These are phyloP conservation scores for Dugesia japonica DNA, from an alignment of 2,888 invertebrate genomes.

Conservation along the genomic window DNA sequence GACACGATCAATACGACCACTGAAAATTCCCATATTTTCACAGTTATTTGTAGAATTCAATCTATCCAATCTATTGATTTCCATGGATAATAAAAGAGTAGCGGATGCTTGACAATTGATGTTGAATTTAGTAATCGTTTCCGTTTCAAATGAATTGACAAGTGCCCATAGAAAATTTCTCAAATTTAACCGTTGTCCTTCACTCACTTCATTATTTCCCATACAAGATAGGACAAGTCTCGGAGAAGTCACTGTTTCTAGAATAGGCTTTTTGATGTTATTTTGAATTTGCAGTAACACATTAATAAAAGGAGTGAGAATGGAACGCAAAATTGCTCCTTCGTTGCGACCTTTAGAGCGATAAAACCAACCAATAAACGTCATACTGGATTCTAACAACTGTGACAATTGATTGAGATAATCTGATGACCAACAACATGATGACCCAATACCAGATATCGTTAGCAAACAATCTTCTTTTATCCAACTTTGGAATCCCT, in stretches of 20 bases:
- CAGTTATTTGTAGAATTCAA: not conserved
- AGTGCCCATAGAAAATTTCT: not conserved
- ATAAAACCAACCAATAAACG: not conserved
- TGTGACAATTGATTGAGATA: not conserved
- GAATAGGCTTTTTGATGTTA: not conserved
- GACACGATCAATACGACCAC: conserved; percentile 12
- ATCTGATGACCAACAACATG: not conserved
- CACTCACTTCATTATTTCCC: not conserved
- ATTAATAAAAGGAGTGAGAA: not conserved
- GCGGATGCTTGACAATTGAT: not conserved
- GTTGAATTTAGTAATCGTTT: not conserved
- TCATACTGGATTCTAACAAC: not conserved
- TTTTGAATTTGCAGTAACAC: not conserved
- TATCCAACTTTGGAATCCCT: not conserved
- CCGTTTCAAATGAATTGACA: not conserved
- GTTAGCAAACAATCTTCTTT: not conserved
- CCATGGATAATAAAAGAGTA: not conserved
- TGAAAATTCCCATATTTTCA: not conserved
- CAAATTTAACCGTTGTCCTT: not conserved
- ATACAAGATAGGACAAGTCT: not conserved
- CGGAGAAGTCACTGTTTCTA: not conserved
- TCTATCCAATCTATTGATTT: not conserved
- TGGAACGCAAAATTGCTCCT: not conserved
- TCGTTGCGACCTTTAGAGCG: not conserved
- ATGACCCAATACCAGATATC: not conserved